Base-by-base conservation (phyloP, 2,113 vertebrate genomes). In the Sylvietta virens region DNA sequence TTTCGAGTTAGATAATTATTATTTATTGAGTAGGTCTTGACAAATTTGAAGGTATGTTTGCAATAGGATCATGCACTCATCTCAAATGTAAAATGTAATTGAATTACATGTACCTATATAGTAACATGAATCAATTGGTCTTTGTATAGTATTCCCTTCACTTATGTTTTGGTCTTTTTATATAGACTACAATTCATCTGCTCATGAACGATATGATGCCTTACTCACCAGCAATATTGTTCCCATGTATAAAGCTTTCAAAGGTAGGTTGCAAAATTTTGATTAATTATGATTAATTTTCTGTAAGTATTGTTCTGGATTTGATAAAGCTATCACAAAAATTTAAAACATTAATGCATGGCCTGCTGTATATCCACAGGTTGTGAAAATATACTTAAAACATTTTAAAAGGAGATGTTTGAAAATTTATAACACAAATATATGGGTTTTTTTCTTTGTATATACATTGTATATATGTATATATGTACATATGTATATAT, bases 181-280 rank as follows among this genome's bases (percentile, higher is more conserved):
- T 87, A 8, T 88, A 99, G 99, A 97, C 71, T 97, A 98, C 40
- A 98, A 66, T 58, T 90, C 48, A 42, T 97, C 97, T 40, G 91
- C 2, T 20, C 20, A 96, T 24, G 97, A 98, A 86, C 98, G 98
- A 89, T 98, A 97, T 64, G 99, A 99, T 67, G 98, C 98, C 53
- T 97, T 99, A 74, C 96, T 98, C 58, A 98, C 98, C 80, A 99
- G 98, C 94, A 99, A 99, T 58, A 97, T 99, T 61, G 98, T 98
- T 57, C 99, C 99, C 11, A 98, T 99, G 98, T 99, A 98, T 91
- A 81, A 67, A 8, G 97, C 95, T 83, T 99, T 99, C 78, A 98
- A 95, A 96, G 98, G 99, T 99, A 97, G 97, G 99, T 97, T 76
- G 45, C 58, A 84, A 82, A 66, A 33, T 72, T 88, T 70, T 86